A percentile compares a stretch with the other conserved stretches of the same genome.
phyloP scores from a whole-genome alignment of 1,140 invertebrate genomes.

The Lethocerus indicus region DNA sequence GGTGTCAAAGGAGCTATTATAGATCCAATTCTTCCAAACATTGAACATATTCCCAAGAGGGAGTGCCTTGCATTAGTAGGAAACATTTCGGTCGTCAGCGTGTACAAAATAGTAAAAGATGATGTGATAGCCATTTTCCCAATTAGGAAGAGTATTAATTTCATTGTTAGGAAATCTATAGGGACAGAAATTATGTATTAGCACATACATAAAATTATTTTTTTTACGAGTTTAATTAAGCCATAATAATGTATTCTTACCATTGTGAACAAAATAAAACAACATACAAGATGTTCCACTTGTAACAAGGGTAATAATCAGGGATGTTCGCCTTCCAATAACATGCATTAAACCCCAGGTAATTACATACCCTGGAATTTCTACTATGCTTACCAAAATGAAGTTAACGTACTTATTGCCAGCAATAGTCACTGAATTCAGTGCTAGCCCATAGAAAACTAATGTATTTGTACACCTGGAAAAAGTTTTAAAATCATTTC shows the following conservation, averaged over 20 bases:
- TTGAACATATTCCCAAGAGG: conserved; percentile 45
- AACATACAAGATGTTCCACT: conserved; percentile 16
- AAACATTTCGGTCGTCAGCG: conserved; percentile 55
- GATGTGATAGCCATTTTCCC: conserved; percentile 57
- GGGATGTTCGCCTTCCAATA: conserved; percentile 12
- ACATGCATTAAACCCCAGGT: conserved; percentile 14
- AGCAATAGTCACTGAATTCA: conserved; percentile 28
- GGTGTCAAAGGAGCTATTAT: conserved; percentile 48
- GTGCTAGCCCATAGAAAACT: conserved; percentile 52
- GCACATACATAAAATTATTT: background rate
- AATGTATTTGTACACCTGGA: conserved; percentile 47
- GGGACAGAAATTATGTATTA: background rate
- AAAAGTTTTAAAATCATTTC: conserved; percentile 17
- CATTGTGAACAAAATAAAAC: conserved; percentile 13
- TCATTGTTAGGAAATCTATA: background rate
- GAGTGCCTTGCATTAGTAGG: conserved; percentile 46
- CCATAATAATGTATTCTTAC: conserved; percentile 10
- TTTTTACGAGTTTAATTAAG: background rate
- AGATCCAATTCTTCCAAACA: conserved; percentile 48
- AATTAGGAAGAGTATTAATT: conserved; percentile 34
- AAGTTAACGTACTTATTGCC: conserved; percentile 30
- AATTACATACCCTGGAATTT: conserved; percentile 25
- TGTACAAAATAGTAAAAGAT: conserved; percentile 48
- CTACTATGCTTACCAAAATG: conserved; percentile 28
- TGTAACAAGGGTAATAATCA: conserved; percentile 12